These are phyloP conservation scores for Diplosoma virens DNA, from an alignment of 23 tunicate genomes.

Conservation along the genomic window DNA sequence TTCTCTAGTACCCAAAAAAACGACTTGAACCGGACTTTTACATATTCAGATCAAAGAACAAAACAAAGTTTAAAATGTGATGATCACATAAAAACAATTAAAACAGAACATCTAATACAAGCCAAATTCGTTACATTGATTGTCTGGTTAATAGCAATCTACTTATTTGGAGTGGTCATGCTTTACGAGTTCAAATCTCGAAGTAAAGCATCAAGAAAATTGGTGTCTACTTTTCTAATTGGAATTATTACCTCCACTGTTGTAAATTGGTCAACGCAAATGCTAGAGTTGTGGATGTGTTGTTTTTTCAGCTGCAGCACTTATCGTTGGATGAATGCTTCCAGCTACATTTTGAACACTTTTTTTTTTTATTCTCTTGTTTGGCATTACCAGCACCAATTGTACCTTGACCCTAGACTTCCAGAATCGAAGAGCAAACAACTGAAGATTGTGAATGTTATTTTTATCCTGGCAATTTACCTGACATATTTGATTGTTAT, in stretches of 20 bases:
- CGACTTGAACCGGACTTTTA: too few relatives aligned
- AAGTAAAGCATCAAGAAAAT: not conserved
- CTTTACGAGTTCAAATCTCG: not conserved
- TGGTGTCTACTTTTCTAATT: not conserved
- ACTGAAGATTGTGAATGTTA: not conserved
- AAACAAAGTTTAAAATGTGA: too few relatives aligned
- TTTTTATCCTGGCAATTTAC: not conserved
- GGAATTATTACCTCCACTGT: not conserved
- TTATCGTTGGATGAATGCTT: not conserved
- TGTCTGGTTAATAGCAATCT: not conserved
- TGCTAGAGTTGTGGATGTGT: not conserved
- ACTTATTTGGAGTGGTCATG: not conserved
- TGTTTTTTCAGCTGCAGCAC: not conserved
- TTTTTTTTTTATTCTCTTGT: not conserved
- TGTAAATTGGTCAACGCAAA: not conserved
- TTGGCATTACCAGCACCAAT: not conserved
- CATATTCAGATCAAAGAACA: too few relatives aligned
- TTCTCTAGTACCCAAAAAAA: too few relatives aligned
- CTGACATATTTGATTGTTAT: not conserved
- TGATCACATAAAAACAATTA: too few relatives aligned
- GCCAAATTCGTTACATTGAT: too few relatives aligned
- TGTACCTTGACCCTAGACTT: not conserved
- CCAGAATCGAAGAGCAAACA: conserved; percentile 7
- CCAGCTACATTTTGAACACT: not conserved
- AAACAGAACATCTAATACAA: too few relatives aligned